Conservation (phyloP, 2,888 invertebrate species). For the Habrosyne pyritoides region DNA sequence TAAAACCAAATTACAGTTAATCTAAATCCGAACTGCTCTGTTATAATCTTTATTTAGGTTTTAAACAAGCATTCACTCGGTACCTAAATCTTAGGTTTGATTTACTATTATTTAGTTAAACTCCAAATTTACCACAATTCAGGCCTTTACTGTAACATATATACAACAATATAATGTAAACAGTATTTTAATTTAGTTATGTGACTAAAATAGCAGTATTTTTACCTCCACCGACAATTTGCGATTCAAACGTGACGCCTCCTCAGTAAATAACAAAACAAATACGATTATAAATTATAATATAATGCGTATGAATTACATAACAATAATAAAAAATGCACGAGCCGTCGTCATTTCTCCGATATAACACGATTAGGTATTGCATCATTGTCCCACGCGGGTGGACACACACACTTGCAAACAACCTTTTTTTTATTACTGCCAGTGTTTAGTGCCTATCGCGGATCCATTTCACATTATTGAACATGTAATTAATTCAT, state of each 20-base stretch:
- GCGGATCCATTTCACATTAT: not conserved
- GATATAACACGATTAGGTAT: slow-evolving; percentile 71
- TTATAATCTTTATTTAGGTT: no score
- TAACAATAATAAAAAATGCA: slow-evolving; percentile 66
- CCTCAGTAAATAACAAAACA: not conserved
- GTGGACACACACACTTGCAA: slow-evolving; percentile 26
- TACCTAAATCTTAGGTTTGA: no score
- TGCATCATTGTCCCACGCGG: slow-evolving; percentile 59
- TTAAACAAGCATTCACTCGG: no score
- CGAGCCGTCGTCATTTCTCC: slow-evolving; percentile 65
- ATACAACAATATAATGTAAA: no score
- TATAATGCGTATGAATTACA: slow-evolving; percentile 33
- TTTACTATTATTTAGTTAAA: no score
- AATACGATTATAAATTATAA: slow-evolving; percentile 14
- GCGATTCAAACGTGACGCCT: not conserved
- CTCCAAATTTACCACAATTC: no score
- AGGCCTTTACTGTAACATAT: no score
- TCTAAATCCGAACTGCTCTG: no score
- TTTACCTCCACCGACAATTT: not conserved
- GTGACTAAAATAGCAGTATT: not conserved
- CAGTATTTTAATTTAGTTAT: no score
- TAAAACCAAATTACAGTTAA: no score
- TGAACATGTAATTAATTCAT: not conserved
- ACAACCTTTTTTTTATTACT: slow-evolving; percentile 24
- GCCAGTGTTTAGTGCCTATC: slow-evolving; percentile 15